These are phyloP conservation scores for Homalodisca vitripennis DNA, from an alignment of 1,140 invertebrate species.

Conservation along the genomic window DNA sequence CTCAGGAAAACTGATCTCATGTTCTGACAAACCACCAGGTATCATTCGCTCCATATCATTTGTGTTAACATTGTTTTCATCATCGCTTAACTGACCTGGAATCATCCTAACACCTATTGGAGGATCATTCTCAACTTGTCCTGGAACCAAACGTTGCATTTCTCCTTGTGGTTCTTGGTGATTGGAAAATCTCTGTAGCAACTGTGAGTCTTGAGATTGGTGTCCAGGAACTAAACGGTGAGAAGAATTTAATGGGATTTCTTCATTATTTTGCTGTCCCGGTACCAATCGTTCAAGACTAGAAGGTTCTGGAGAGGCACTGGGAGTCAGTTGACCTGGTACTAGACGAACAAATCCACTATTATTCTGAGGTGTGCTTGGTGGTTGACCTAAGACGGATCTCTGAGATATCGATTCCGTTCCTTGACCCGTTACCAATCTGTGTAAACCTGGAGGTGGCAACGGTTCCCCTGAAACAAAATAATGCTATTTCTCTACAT, in stretches of 20 bases:
- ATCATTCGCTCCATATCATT: conserved; percentile 18
- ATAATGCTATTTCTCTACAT: no score
- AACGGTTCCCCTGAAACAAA: conserved; percentile 25
- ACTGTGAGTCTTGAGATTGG: not conserved
- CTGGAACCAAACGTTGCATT: conserved; percentile 7
- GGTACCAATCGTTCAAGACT: conserved; percentile 13
- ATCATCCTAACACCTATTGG: conserved; percentile 13
- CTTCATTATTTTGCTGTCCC: not conserved
- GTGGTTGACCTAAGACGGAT: conserved; percentile 36
- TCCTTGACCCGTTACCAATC: conserved; percentile 42
- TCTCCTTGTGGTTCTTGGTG: not conserved
- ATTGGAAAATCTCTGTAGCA: not conserved
- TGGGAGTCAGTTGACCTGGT: conserved; percentile 14
- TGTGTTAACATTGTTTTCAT: not conserved
- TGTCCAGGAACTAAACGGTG: conserved; percentile 14
- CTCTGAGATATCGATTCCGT: conserved; percentile 21
- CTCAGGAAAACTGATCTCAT: conserved; percentile 10
- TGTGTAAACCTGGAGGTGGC: conserved; percentile 41
- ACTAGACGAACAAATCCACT: conserved; percentile 44
- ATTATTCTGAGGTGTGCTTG: conserved; percentile 45
- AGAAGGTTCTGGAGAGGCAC: conserved; percentile 9
- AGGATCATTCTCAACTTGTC: conserved; percentile 10
- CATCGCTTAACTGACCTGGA: conserved; percentile 18
- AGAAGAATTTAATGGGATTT: not conserved
- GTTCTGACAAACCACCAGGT: conserved; percentile 18